Evolutionary conservation across 2,113 vertebrate species (phyloP), one percentile per base, ranked within the genome.

Genomic region (Lophura nycthemera): DNA sequence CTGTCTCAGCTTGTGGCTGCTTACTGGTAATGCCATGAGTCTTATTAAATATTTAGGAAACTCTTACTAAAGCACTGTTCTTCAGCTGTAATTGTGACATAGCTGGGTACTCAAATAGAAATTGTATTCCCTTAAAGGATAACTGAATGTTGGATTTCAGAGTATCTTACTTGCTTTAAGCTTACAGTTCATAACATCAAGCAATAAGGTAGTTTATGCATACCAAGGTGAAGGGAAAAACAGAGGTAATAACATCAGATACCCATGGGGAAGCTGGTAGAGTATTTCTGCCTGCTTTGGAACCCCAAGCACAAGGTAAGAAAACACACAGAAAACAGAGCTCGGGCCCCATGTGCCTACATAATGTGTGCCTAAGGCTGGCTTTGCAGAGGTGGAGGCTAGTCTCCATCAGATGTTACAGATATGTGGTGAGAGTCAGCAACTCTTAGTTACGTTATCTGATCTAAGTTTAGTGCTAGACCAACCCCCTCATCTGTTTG

Each of bases 41-140:
- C 30, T 81, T 27, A 7, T 75, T 47, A 84, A 91, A 83, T 75
- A 75, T 84, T 63, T 36, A 79, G 42, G 36, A 45, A 50, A 27
- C 43, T 36, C 24, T 63, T 57, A 36, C 40, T 50, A 66, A 43
- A 63, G 47, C 18, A 32, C 27, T 38, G 22, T 32, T 64, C 61
- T 48, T 70, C 48, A 70, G 24, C 42, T 85, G 64, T 60, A 71
- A 30, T 54, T 10, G 2, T 50, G 79, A 21, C n/a, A 36, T 1
- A 56, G 57, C 30, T 56, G 64, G 52, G 16, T 43, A 38, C 9
- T 13, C 48, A 47, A 12, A 27, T 36, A 71, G 67, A 67, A 73
- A 30, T 45, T 60, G 63, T 54, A 70, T 70, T 77, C 60, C 45
- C 57, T 43, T 63, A 50, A 64, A 79, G 30, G 19, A 40, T 63